Percentiles rank a stretch among this genome's conserved stretches.
phyloP scores from a whole-genome alignment of 1,140 invertebrate species.

The Diorhabda carinulata region DNA sequence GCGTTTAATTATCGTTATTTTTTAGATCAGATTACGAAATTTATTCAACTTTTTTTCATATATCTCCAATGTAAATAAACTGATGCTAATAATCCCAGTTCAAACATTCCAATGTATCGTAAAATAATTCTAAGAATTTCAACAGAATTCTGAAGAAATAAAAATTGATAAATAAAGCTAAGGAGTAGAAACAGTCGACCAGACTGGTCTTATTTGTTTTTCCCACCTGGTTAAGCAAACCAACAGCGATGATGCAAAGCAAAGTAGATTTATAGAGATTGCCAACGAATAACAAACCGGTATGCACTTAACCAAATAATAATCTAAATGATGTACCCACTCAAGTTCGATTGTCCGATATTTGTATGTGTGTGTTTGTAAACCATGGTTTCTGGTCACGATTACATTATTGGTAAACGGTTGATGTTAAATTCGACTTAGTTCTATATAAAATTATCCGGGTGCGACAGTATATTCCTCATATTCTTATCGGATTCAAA shows the following conservation, averaged over 20 bases:
- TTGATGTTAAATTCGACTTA: not conserved
- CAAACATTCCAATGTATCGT: too few species aligned
- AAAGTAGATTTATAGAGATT: slow-evolving; percentile 9
- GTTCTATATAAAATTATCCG: not conserved
- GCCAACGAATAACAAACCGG: slow-evolving; percentile 4
- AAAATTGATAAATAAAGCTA: not conserved
- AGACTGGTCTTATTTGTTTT: slow-evolving; percentile 5
- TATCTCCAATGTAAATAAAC: too few species aligned
- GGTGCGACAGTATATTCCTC: too few species aligned
- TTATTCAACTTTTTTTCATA: too few species aligned
- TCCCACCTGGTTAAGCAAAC: slow-evolving; percentile 10
- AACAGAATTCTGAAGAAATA: not conserved
- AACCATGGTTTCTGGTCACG: slow-evolving; percentile 9
- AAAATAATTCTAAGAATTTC: not conserved
- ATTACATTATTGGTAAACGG: not conserved
- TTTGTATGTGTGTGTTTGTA: slow-evolving; percentile 4
- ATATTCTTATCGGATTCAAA: too few species aligned
- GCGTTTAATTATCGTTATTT: too few species aligned
- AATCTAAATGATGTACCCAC: slow-evolving; percentile 18
- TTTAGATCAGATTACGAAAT: too few species aligned
- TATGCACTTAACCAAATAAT: slow-evolving; percentile 6
- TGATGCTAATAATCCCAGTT: too few species aligned
- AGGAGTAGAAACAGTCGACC: not conserved
- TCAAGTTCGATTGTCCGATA: slow-evolving; percentile 1
- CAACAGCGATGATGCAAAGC: slow-evolving; percentile 1